A percentile compares a stretch with the other conserved stretches of the same genome.
Conservation (phyloP, 2,113 vertebrate genomes). For the Perognathus longimembris region DNA sequence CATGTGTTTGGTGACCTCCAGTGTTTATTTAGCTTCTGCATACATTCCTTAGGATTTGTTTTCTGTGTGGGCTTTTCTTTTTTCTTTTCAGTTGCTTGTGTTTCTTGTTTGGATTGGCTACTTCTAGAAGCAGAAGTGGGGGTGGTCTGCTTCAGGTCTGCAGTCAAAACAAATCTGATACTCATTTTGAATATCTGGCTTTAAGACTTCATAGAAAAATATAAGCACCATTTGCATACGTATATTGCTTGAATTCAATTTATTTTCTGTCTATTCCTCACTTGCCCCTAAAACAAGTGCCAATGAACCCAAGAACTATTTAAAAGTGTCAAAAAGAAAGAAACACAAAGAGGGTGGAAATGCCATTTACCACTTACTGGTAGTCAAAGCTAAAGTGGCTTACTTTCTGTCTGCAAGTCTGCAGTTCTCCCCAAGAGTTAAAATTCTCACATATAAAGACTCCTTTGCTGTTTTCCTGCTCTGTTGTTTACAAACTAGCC, state of each 20-base stretch:
- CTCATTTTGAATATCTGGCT: conserved; percentile 82
- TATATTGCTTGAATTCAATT: conserved; percentile 67
- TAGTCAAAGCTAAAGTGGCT: neutral
- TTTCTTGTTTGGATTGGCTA: conserved; percentile 82
- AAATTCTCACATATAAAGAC: neutral
- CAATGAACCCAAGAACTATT: conserved; percentile 55
- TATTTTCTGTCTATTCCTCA: conserved; percentile 64
- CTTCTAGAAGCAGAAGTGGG: conserved; percentile 72
- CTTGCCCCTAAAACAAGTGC: conserved; percentile 46
- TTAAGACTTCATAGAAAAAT: conserved; percentile 74
- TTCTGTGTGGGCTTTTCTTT: conserved; percentile 68
- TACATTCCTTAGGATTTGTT: conserved; percentile 82
- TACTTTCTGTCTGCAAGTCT: neutral
- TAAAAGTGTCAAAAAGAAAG: conserved; percentile 13
- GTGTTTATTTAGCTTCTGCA: conserved; percentile 83
- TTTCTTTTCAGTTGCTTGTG: conserved; percentile 77
- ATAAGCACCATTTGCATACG: conserved; percentile 78
- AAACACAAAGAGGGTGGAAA: neutral
- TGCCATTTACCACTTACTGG: neutral
- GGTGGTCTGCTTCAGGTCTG: conserved; percentile 77
- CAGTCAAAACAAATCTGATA: conserved; percentile 83
- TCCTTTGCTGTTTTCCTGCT: neutral
- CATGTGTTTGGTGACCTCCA: conserved; percentile 78
- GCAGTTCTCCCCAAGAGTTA: neutral
- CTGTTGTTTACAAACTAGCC: neutral